Percentiles rank a stretch among this genome's conserved stretches.
These are phyloP conservation scores for Poecile montanus DNA, from an alignment of 2,797 vertebrate species.

Conservation along the genomic window DNA sequence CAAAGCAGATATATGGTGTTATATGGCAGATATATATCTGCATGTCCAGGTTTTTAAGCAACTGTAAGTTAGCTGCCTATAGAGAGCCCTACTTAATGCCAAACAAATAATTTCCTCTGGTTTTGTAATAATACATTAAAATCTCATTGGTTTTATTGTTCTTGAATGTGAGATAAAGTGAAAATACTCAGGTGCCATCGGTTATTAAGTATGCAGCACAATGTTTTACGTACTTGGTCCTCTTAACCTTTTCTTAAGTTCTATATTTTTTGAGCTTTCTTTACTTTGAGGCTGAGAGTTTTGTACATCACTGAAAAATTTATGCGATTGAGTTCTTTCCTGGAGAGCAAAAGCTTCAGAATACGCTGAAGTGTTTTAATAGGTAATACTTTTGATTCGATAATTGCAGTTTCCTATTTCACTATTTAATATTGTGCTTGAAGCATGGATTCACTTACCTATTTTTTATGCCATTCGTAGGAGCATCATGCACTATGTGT, in stretches of 20 bases:
- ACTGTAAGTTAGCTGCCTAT: not conserved
- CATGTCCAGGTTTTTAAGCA: not conserved
- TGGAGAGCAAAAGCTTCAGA: not conserved
- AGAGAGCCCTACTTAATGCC: not conserved
- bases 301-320: not conserved
- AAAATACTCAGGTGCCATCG: not conserved
- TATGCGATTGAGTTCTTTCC: not conserved
- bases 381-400: not conserved
- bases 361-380: not conserved
- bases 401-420: not conserved
- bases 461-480: not conserved
- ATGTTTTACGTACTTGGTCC: accelerated
- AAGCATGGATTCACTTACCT: not conserved
- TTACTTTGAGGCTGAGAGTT: not conserved
- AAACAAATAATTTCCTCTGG: not conserved
- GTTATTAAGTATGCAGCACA: not conserved
- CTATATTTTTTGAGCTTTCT: not conserved
- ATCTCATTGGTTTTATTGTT: not conserved
- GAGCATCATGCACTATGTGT: not conserved
- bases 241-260: not conserved
- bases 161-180: not conserved
- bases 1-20: not conserved
- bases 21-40: not conserved
- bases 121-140: not conserved
- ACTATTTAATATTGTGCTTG: not conserved